Conservation (phyloP, 2,888 invertebrate genomes). For the Melanchra persicariae region DNA sequence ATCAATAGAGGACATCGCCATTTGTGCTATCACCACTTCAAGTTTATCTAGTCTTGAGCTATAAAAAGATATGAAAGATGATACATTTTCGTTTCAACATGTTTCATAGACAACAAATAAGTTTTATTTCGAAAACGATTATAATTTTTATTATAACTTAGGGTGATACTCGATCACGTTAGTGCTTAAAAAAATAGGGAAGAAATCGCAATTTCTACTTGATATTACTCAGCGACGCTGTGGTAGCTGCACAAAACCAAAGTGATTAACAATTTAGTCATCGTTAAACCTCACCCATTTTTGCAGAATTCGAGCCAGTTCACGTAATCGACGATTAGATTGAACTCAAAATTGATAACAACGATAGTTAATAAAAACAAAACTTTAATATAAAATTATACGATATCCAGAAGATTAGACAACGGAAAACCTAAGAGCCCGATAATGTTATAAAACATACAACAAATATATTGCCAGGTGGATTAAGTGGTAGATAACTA, state of each 20-base stretch:
- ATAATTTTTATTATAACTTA: constrained; percentile 1
- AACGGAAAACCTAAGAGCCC: constrained; percentile 12
- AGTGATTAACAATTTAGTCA: constrained; percentile 8
- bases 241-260: not conserved
- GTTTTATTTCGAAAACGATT: constrained; percentile 15
- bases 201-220: not conserved
- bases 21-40: constrained; percentile 62
- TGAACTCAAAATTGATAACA: constrained; percentile 33
- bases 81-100: constrained; percentile 31
- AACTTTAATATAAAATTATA: constrained; percentile 11
- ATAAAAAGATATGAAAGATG: constrained; percentile 46
- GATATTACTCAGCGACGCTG: not conserved
- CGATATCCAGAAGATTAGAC: constrained; percentile 18
- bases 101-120: constrained; percentile 1
- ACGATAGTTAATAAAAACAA: not conserved
- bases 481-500: constrained; percentile 67
- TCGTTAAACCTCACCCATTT: constrained; percentile 17
- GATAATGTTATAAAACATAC: constrained; percentile 36
- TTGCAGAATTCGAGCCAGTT: not conserved
- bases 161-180: not conserved
- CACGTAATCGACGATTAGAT: constrained; percentile 26
- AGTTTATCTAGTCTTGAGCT: constrained; percentile 42
- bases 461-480: constrained; percentile 33
- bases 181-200: not conserved
- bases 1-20: constrained; percentile 47